Evolutionary conservation across 2,888 invertebrate genomes (phyloP).

Genomic region (Bursaphelenchus okinawaensis): DNA sequence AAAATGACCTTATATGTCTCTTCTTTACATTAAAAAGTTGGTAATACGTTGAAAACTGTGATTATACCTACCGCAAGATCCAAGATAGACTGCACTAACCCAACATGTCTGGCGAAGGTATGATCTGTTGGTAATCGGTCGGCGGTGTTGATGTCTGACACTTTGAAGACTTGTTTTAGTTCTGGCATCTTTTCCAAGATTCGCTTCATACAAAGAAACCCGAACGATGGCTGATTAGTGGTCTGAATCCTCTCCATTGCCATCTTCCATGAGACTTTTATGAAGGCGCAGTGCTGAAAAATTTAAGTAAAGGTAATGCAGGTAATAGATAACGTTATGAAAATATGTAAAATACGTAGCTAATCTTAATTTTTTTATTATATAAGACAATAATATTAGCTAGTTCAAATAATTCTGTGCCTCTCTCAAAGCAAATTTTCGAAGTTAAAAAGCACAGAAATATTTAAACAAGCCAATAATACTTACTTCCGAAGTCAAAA

Average conservation of each 20-base stretch:
- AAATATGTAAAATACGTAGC: neutral
- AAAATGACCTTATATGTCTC: too few species aligned
- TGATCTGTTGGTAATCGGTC: slow-evolving; percentile 28
- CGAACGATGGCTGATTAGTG: slow-evolving; percentile 27
- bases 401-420: neutral
- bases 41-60: slow-evolving; percentile 1
- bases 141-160: slow-evolving; percentile 4
- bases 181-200: slow-evolving; percentile 38
- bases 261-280: slow-evolving; percentile 20
- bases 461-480: too few species aligned
- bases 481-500: slow-evolving; percentile 18
- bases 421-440: neutral
- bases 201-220: slow-evolving; percentile 36
- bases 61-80: slow-evolving; percentile 32
- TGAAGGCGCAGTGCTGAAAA: slow-evolving; percentile 19
- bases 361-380: neutral
- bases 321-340: too few species aligned
- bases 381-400: too few species aligned
- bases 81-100: slow-evolving; percentile 42
- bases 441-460: too few species aligned
- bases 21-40: too few species aligned
- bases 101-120: slow-evolving; percentile 35
- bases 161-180: slow-evolving; percentile 23
- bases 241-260: slow-evolving; percentile 20
- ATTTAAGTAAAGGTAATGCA: too few species aligned